Evolutionary conservation across 1,140 invertebrate species (phyloP), one percentile per base, ranked within the genome.

Genomic region (Nylanderia fulva): DNA sequence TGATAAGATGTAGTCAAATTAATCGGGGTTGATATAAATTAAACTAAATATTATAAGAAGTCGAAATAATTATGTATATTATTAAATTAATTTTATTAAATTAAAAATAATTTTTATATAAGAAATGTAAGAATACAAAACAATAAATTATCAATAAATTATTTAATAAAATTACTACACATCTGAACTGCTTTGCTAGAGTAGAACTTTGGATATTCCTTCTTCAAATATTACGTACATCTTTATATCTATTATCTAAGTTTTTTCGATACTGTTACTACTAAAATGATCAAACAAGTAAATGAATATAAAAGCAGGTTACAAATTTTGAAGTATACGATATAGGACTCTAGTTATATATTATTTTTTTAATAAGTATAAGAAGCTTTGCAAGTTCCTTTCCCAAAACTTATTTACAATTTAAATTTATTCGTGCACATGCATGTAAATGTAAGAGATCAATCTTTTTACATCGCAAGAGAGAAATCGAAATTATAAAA

Each of bases 371-470:
- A 33, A 29, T 18, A 18, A 68, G 6, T 39, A 56, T 8, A 24
- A 36, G 21, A 48, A 52, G 3, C 13, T 56, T 79, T n/a, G 21
- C 21, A 29, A 18, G 61, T 54, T 39, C 39, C 15, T 29, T 68
- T 54, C 1, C 9, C 6, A 68, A 9, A 54, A 68, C 36, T 68
- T 68, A 42, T 24, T 13, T 29, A 24, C 8, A 4, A 79, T 79
- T 68, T 68, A 68, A 79, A 66, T 79, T 68, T 79, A 68, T 79
- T 79, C 39, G 33, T 56, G 21, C 21, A 33, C 33, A 79, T 68
- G 18, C 33, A n/a, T n/a, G n/a, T n/a, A n/a, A n/a, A n/a, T 24
- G 61, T 29, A 6, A 21, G 15, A 54, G 21, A 68, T 79, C 64
- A 68, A 79, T 68, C 42, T 79, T 54, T 64, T 36, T 27, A 21